Conservation (phyloP, 2,888 invertebrate genomes). For the Oxyteleia sp. region DNA sequence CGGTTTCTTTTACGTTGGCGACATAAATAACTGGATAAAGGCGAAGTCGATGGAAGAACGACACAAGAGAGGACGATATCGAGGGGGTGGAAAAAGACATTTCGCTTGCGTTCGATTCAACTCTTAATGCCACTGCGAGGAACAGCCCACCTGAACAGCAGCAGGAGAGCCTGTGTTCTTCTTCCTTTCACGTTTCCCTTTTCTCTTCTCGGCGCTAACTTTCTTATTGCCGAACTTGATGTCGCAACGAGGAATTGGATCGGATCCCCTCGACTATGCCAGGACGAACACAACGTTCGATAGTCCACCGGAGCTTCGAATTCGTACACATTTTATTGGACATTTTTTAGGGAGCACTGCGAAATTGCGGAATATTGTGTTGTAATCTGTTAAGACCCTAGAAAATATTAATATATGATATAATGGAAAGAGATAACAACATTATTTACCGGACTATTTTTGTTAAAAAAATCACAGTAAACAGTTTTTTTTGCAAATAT, state of each 20-base stretch:
- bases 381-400: too few species aligned
- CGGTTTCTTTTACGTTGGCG: conserved; percentile 69
- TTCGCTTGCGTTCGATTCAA: conserved; percentile 80
- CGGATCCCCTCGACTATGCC: conserved; percentile 74
- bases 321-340: too few species aligned
- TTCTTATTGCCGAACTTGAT: conserved; percentile 86
- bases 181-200: conserved; percentile 63
- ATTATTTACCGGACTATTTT: too few species aligned
- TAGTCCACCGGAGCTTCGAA: conserved; percentile 12
- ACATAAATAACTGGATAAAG: conserved; percentile 84
- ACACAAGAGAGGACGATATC: conserved; percentile 62
- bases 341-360: too few species aligned
- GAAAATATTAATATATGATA: too few species aligned
- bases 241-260: conserved; percentile 82
- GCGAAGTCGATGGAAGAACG: conserved; percentile 72
- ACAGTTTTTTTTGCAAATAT: too few species aligned
- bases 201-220: conserved; percentile 77
- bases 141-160: conserved; percentile 78
- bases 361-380: too few species aligned
- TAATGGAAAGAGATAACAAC: too few species aligned
- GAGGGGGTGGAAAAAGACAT: conserved; percentile 66
- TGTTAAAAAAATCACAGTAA: too few species aligned
- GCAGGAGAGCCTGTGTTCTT: conserved; percentile 48
- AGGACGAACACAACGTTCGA: conserved; percentile 21
- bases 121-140: conserved; percentile 82